These are phyloP conservation scores for Tetranychus truncatus DNA, from an alignment of 2,888 invertebrate species.

Conservation along the genomic window DNA sequence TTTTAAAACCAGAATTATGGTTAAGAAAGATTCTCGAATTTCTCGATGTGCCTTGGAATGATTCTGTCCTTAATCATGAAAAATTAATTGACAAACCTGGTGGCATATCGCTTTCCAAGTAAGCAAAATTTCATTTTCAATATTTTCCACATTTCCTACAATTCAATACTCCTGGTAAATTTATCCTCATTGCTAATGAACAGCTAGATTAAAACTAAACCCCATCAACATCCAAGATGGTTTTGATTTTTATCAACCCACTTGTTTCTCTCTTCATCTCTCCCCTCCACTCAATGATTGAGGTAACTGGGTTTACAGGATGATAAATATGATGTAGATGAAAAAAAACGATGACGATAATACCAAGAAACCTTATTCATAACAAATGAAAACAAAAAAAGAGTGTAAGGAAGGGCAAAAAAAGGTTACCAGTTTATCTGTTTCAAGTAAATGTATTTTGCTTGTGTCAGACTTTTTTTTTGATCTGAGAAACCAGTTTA, in stretches of 20 bases:
- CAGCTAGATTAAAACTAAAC: background rate
- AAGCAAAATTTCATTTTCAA: slow-evolving; percentile 25
- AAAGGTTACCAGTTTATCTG: no score
- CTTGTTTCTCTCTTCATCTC: slow-evolving; percentile 5
- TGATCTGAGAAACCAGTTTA: no score
- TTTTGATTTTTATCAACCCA: background rate
- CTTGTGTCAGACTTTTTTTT: no score
- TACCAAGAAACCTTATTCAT: no score
- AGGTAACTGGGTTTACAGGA: no score
- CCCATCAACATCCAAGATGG: background rate
- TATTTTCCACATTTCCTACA: background rate
- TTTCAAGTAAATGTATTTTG: no score
- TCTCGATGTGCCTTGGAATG: slow-evolving; percentile 81
- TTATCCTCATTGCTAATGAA: background rate
- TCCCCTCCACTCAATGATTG: background rate
- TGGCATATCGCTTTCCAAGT: slow-evolving; percentile 87
- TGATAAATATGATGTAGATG: no score
- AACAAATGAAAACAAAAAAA: no score
- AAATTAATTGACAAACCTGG: slow-evolving; percentile 86
- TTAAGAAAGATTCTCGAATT: slow-evolving; percentile 71
- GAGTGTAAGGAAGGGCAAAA: no score
- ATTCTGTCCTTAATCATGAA: slow-evolving; percentile 89
- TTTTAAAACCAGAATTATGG: slow-evolving; percentile 73
- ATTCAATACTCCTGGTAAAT: background rate
- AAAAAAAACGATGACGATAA: no score